Base-by-base conservation (phyloP, 92 coral and sea anemone species). In the Diadumene lineata region DNA sequence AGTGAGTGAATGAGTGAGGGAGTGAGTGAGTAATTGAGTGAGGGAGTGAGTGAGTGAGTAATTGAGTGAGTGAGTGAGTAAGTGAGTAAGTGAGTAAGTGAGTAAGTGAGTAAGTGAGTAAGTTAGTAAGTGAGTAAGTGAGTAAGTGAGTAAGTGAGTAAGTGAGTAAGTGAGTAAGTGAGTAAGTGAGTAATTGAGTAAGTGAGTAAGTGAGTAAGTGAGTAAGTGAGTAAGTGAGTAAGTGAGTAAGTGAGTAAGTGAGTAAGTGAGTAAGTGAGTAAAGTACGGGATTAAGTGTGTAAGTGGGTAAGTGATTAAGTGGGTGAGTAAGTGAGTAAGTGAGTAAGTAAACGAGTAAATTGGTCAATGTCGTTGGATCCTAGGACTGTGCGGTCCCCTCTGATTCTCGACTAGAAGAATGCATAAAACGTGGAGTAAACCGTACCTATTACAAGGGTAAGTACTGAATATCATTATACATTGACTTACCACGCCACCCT, bases 361-460 rank as follows among this genome's bases (percentile, higher is more conserved):
- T 6, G 48, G 13, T 38, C 13, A 4, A 38, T 13, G 13, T 13
- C 13, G 48, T 4, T 38, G 6, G 6, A 13, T 38, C 6, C 13
- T 31, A 72, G 77, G 77, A 72, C 11, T 72, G 77, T 31, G 2
- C 29, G 13, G 3, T 53, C 0, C 11, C 50, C 9, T 34, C 9
- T n/a, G 26, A 72, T 21, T 33, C 23, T 21, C 53, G 77, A 33
- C 32, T 4, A 33, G 66, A 72, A 2, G 30, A 55, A 10, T 72
- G 77, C 18, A 56, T 8, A 7, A 56, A 72, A 25, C 2, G 23
- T 18, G 77, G 65, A 2, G 1, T 15, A 11, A 30, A 51, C 8
- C 0, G 21, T 0, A 56, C 28, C 66, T 72, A 72, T 56, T 72
- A 72, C 48, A 27, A 16, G 10, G 31, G 77, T 72, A 72, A 72